Evolutionary conservation across 2,888 invertebrate species (phyloP), one percentile per base, ranked within the genome.

Genomic region (Gerosis bhagava): DNA sequence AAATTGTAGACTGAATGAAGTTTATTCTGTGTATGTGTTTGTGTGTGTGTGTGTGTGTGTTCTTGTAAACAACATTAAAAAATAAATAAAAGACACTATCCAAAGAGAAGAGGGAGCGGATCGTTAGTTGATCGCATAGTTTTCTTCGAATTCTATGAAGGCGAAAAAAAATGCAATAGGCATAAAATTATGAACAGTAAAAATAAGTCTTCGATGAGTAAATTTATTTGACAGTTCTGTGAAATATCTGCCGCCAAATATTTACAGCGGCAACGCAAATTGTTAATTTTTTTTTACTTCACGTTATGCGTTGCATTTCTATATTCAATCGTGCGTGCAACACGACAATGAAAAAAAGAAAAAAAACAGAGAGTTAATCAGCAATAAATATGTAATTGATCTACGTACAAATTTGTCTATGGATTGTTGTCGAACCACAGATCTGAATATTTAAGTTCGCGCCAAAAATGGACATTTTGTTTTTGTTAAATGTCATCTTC

Each of bases 261-360:
- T 28, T 22, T 36, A 35, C n/a, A 24, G 10, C 7, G 21, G 3
- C 13, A 28, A 21, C 4, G 16, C 1, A 28, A 11, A n/a, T n/a
- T n/a, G n/a, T n/a, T 19, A 19, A 34, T 32, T 29, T 1, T 16
- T 34, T 43, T 43, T 43, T 43, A n/a, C n/a, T n/a, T 43, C 11
- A 11, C 13, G 2, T 15, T 7, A 26, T 10, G 8, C 26, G 16
- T 44, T 12, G 44, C 44, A 28, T 36, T 44, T 35, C 35, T 44
- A 22, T 28, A 35, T 7, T 35, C 44, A 44, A 42, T 42, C 25
- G 47, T 55, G 61, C 61, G 57, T 61, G 61, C 44, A 42, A 49
- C 54, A 61, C 56, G 58, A 53, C 19, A 53, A 50, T n/a, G n/a
- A n/a, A n/a, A n/a, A n/a, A n/a, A 32, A 39, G 35, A 50, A 49